Base-by-base conservation (phyloP, 23 tunicate genomes). In the Phallusia fumigata region DNA sequence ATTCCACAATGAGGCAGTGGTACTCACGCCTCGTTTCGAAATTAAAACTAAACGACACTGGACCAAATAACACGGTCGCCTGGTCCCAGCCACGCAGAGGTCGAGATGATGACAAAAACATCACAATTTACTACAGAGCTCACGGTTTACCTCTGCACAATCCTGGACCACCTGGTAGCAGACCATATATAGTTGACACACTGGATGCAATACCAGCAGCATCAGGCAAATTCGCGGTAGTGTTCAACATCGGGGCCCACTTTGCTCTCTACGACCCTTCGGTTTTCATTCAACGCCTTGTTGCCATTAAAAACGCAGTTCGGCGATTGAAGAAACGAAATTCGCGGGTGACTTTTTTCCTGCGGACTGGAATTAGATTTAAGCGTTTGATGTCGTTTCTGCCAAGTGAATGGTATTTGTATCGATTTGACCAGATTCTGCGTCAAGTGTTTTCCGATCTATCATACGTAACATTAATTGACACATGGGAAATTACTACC, bases 1-100 rank as follows among this genome's bases (percentile, higher is more conserved):
- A 90, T 32, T 90, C 90, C 12, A 91, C 96, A 0, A 79, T 86
- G 36, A 73, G 95, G 47, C 86, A 85, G 36, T 90, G 80, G 65
- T 88, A 73, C 53, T 76, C 77, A 53, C 44, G 31, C 28, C 36
- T 83, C 16, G 86, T 77, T 44, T 0, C 36, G 0, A 65, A 44
- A 26, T 0, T 79, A 12, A 31, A 72, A 13, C 73, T 85, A 0
- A 31, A 36, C 5, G 69, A 31, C 44, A 35, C 53, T 21, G 83
- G 88, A 52, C 83, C 88, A 0, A 36, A 85, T 58, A 78, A 85
- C 78, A 26, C 52, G 31, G 49, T 44, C 8, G 64, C 36, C 33
- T 86, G 90, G 90, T 84, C 81, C 32, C 80, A 80, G 18, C 84
- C 90, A 77, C 53, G 81, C 81, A 53, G 36, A 21, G 90, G 78